Evolutionary conservation across 2,113 vertebrate genomes (phyloP), one percentile per base, ranked within the genome.

Genomic region (Cottus gobio): DNA sequence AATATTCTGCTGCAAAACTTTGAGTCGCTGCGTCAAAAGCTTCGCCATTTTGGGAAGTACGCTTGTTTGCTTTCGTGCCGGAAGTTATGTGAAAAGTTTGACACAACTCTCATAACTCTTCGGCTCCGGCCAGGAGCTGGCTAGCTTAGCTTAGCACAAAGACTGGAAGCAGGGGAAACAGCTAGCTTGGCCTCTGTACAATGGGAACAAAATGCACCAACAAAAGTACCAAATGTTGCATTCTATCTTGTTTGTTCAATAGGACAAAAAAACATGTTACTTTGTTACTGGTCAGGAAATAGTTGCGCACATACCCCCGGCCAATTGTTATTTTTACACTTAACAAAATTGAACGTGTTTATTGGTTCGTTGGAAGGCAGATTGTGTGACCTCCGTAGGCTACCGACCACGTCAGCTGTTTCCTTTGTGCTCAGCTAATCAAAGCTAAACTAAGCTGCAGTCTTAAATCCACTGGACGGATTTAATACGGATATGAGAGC

Each of bases 81-180:
- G 46, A 16, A 52, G 31, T 30, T 37, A 28, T 5, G 50, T 50
- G 16, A 37, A 2, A 60, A 26, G 39, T 30, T 37, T 50, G 11
- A 61, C 1, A 39, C 11, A n/a, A 26, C 5, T 63, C 2, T 26
- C 5, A 5, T 24, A 11, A 52, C 22, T 52, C 12, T 73, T 3
- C 0, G 0, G 10, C 18, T 30, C 11, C 18, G 30, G 13, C 7
- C 44, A 61, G 31, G 16, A n/a, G 31, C 10, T 1, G 44, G 22
- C 69, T 77, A 52, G n/a, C 34, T 70, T 54, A 70, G 31, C 31
- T 9, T 52, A 52, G 44, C 54, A 8, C 5, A 34, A 65, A 65
- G 34, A 16, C 30, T 42, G 15, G 26, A 37, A 50, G 22, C 2
- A 39, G 1, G 5, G 8, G 7, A 34, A 16, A 42, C 4, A 18